Percentiles rank a stretch among this genome's conserved stretches.
phyloP scores from a whole-genome alignment of 2,797 vertebrate species.

The Bradypodion ventrale region DNA sequence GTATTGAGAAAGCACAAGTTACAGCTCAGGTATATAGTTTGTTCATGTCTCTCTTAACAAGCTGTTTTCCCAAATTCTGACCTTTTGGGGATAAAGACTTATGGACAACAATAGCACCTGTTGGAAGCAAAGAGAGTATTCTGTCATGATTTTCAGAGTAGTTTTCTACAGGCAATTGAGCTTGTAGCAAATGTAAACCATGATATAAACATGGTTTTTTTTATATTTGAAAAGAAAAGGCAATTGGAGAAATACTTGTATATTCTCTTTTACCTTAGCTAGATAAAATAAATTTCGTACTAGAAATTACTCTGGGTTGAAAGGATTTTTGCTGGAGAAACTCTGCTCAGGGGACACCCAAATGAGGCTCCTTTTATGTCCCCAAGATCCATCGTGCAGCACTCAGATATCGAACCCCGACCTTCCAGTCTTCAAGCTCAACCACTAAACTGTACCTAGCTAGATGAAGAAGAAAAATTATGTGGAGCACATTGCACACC shows the following conservation, averaged over 20 bases:
- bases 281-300: no score
- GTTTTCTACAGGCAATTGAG: conserved; percentile 6
- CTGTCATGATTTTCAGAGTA: conserved; percentile 7
- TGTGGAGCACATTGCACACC: background rate
- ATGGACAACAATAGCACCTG: background rate
- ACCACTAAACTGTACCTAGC: no score
- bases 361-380: no score
- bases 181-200: conserved; percentile 8
- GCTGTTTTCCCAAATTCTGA: background rate
- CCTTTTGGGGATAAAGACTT: conserved; percentile 22
- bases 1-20: background rate
- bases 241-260: conserved; percentile 29
- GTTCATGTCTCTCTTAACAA: background rate
- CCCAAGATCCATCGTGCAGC: no score
- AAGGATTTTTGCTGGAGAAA: no score
- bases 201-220: no score
- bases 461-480: conserved; percentile 25
- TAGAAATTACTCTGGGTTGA: no score
- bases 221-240: conserved; percentile 26
- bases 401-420: no score
- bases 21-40: background rate
- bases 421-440: no score
- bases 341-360: no score
- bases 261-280: no score
- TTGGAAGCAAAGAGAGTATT: conserved; percentile 26